Conservation (phyloP, 92 coral and sea anemone genomes). For the Muricea muricata region DNA sequence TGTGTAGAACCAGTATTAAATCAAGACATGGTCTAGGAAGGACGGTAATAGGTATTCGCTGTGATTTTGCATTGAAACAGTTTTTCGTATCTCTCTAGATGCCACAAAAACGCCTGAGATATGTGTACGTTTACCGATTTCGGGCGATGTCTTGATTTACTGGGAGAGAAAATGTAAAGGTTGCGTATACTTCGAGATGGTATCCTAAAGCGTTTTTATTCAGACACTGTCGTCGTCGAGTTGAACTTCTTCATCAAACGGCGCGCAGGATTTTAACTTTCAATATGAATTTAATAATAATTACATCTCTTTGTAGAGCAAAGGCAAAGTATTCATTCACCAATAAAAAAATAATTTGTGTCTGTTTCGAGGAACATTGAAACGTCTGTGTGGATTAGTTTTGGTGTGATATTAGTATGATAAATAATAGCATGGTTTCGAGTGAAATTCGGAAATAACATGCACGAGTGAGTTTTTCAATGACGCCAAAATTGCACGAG, state of each 20-base stretch:
- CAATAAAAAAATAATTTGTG: conserved; percentile 19
- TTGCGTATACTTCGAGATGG: background rate
- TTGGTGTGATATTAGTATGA: no score
- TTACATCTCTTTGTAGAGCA: background rate
- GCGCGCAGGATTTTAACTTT: conserved; percentile 1
- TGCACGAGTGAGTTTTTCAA: no score
- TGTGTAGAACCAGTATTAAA: background rate
- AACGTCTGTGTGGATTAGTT: no score
- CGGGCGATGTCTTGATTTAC: background rate
- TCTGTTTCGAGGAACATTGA: background rate
- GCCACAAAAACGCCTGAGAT: background rate
- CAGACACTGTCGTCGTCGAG: background rate
- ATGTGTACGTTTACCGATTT: background rate
- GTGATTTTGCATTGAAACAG: background rate
- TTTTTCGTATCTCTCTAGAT: no score
- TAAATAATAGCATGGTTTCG: no score
- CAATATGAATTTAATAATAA: background rate
- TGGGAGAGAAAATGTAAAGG: background rate
- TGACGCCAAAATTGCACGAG: no score
- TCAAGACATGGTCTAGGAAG: background rate
- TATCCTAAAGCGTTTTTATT: background rate
- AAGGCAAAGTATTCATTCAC: conserved; percentile 8
- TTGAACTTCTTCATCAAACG: conserved; percentile 15
- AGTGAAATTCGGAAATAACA: no score
- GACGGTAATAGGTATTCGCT: no score